These are phyloP conservation scores for Florisuga fusca DNA, from an alignment of 2,797 vertebrate genomes.

Conservation along the genomic window DNA sequence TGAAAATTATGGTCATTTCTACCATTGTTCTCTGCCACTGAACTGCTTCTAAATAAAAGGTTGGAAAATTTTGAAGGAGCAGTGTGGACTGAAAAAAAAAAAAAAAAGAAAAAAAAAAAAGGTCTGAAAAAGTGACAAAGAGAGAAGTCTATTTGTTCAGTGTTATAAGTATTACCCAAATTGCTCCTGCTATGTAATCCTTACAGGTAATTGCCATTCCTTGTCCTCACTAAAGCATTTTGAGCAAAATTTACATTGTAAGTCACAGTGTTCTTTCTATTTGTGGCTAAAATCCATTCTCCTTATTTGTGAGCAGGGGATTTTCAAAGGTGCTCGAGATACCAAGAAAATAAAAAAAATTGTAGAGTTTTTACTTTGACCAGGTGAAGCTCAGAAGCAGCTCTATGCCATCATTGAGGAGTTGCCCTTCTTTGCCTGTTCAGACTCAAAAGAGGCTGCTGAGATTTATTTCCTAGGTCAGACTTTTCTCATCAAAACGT, in stretches of 20 bases:
- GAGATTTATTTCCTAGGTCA: neutral
- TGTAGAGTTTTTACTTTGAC: neutral
- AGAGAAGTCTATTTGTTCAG: neutral
- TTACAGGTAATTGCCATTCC: neutral
- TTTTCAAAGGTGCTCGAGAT: neutral
- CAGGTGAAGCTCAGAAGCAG: neutral
- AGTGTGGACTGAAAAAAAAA: rapidly evolving
- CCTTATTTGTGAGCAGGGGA: neutral
- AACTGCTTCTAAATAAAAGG: neutral
- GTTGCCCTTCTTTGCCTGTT: neutral
- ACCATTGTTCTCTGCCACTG: neutral
- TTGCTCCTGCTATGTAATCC: neutral
- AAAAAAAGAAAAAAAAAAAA: neutral
- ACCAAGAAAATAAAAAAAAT: neutral
- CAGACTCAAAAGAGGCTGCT: neutral
- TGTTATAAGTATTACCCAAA: neutral
- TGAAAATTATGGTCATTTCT: neutral
- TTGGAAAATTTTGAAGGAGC: neutral
- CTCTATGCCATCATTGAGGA: neutral
- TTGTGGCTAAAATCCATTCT: neutral
- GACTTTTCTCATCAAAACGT: neutral
- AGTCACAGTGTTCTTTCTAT: neutral
- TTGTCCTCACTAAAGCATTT: neutral
- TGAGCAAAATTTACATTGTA: neutral
- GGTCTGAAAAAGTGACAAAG: neutral